Conservation (phyloP, 2,888 invertebrate genomes). For the Pseudanteris insignis region DNA sequence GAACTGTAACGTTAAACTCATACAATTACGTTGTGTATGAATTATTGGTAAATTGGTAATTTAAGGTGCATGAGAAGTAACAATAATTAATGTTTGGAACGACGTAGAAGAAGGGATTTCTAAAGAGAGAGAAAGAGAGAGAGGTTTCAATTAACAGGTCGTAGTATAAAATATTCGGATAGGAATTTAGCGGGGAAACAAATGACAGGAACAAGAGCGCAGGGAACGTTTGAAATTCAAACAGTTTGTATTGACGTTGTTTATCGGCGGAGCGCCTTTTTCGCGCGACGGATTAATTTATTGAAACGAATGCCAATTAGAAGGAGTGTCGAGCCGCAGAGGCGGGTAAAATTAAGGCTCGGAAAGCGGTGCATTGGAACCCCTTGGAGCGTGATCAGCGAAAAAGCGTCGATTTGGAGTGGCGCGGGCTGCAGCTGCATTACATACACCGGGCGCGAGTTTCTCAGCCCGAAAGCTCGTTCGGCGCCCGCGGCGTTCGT, state of each 20-base stretch:
- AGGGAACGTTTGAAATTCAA: conserved; percentile 11
- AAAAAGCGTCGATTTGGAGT: conserved; percentile 23
- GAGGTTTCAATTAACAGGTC: conserved; percentile 10
- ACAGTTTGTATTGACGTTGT: conserved; percentile 10
- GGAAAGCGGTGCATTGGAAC: neutral
- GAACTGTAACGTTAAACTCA: too few relatives aligned
- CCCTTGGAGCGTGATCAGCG: conserved; percentile 11
- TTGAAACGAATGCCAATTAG: conserved; percentile 24
- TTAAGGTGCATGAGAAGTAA: too few relatives aligned
- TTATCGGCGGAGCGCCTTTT: conserved; percentile 18
- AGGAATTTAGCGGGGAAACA: conserved; percentile 8
- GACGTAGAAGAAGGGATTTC: too few relatives aligned
- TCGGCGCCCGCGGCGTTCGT: neutral
- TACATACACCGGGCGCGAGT: too few relatives aligned
- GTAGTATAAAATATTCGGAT: conserved; percentile 2
- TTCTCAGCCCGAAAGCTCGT: too few relatives aligned
- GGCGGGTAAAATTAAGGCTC: conserved; percentile 16
- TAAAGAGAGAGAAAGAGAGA: too few relatives aligned
- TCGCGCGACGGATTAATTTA: conserved; percentile 19
- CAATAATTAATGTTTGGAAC: conserved; percentile 13
- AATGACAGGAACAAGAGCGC: neutral
- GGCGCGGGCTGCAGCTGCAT: conserved; percentile 8
- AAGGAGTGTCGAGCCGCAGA: conserved; percentile 15
- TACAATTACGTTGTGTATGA: too few relatives aligned
- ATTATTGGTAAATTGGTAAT: too few relatives aligned